Evolutionary conservation across 2,113 vertebrate genomes (phyloP), one percentile per base, ranked within the genome.

Genomic region (Diphyllodes magnificus): DNA sequence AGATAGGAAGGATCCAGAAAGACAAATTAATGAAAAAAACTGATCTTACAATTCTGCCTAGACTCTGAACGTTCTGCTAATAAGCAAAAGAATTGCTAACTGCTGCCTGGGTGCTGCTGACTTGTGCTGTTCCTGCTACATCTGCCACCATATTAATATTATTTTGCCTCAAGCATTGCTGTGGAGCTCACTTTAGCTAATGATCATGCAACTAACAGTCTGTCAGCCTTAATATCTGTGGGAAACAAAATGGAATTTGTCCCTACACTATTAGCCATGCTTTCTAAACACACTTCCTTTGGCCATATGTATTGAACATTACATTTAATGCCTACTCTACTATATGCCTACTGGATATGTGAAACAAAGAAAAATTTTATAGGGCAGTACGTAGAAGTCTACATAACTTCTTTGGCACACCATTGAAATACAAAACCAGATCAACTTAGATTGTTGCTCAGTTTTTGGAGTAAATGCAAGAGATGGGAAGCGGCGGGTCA

Each of bases 101-200:
- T 66, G 53, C 83, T 86, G 61, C 21, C 83, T 77, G 72, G 54
- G 31, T 91, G 76, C 51, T 96, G 88, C 88, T 92, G 88, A 90
- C 77, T 92, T 83, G 61, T 71, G 75, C 79, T 84, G 56, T 33
- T 95, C 79, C 81, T 83, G 40, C 86, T 93, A 56, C 90, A 90
- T 95, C 93, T 96, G 95, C 90, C 83, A 88, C 76, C 51, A 31
- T 90, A 85, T 75, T 96, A 86, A 42, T 94, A 88, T 88, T 92
- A 87, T 86, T 94, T 94, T 93, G 95, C 95, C 92, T 94, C 57
- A 56, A 93, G 93, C 94, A 70, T 61, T 79, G 65, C 92, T 86
- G 73, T 95, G 77, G 70, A 94, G 73, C 65, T 94, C 91, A 89
- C 88, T 86, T 95, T 82, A 93, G 78, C 76, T 83, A 93, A 91